Evolutionary conservation across 1,140 invertebrate species (phyloP), one percentile per base, ranked within the genome.

Genomic region (Drosophila eugracilis): DNA sequence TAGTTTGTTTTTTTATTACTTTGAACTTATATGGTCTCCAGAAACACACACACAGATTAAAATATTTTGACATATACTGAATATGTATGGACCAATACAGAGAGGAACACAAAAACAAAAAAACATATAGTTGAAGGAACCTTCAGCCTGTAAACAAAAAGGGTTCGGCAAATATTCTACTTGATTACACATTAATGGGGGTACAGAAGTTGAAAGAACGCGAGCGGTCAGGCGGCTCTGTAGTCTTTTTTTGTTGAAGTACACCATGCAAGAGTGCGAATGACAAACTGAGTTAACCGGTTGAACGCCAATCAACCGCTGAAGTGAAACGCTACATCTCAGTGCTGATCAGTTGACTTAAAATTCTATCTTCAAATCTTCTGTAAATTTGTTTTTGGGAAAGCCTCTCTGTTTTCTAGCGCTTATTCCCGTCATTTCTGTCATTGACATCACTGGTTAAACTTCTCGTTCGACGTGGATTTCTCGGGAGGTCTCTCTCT

Each of bases 241-340:
- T 9, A 10, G 41, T 9, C 42, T 24, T 17, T 37, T 32, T 17
- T 21, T 30, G 39, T 22, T 47, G 45, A 45, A 55, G 53, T 28
- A 32, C 60, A 55, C 81, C 80, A 83, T 83, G 81, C 83, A 77
- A 88, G 75, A 86, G 69, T 83, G 77, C 83, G 69, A 88, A 71
- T 77, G 81, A 88, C 77, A 81, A 86, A 86, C 81, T 86, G 83
- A 86, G 67, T 77, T 76, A 85, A 79, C 44, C 66, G n/a, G 76
- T 32, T 15, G 58, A 62, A 60, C 67, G 47, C 30, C 17, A 17
- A 28, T 28, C 22, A 57, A 65, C n/a, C 62, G 49, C 42, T 22
- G 39, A 41, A 30, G 42, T 37, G 50, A 69, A n/a, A 17, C 39
- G 32, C 17, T 19, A 42, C 42, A 41, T 55, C 28, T 14, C 32